Base-by-base conservation (phyloP, 1,140 invertebrate genomes). In the Heliothis subflexa region DNA sequence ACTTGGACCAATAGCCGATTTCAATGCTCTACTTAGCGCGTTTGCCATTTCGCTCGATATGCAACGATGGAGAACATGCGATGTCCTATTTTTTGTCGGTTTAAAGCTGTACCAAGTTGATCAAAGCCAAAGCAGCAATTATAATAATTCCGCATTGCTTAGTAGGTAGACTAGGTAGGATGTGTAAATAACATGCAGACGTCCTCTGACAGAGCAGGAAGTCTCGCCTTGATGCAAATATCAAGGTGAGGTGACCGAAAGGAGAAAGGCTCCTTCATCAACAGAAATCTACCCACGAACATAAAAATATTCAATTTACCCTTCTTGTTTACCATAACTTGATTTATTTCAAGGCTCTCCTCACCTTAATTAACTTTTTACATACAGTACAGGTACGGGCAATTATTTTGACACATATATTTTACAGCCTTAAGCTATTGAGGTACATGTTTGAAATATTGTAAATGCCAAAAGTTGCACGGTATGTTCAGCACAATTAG, bases 131-230 rank as follows among this genome's bases (percentile, higher is more conserved):
- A 75, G 4, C n/a, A 33, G 47, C 10, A 45, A 57, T 45, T 59
- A 59, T 47, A 40, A 83, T 74, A 68, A 75, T 33, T 79, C 59
- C 9, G 11, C 45, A 52, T 64, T 47, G 52, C 18, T 71, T 57
- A 52, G 77, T 79, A 52, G 52, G 52, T 79, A 52, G 52, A 52
- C 73, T 79, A 52, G 52, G 52, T 79, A 52, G 52, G 52, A 52
- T 73, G 73, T 64, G 73, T 79, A 64, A 68, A 79, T 71, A 64
- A 72, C 80, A 82, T 70, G 83, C 66, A 68, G 83, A 84, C 78
- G 89, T 89, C 88, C 88, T 92, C 81, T 88, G 81, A 54, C 72
- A 73, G 78, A 89, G 85, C 89, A 94, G 91, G 91, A 94, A 93
- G 90, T 91, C 70, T 87, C 49, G 78, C 61, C 79, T 81, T 77